Base-by-base conservation (phyloP, 2,113 vertebrate genomes). In the Gavia stellata region DNA sequence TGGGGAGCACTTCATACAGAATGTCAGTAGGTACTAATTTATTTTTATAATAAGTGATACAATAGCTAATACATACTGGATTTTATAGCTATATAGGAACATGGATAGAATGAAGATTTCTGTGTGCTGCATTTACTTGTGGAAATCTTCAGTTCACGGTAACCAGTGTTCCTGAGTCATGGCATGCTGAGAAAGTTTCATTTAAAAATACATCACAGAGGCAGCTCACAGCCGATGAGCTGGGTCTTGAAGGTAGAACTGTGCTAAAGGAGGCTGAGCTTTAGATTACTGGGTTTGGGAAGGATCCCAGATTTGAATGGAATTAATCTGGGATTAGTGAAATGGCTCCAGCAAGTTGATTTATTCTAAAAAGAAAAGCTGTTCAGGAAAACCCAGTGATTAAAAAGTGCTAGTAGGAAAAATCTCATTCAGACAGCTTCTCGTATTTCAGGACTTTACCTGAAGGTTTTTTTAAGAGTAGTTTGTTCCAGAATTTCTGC, bases 241-340 rank as follows among this genome's bases (percentile, higher is more conserved):
- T 87, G 86, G 36, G 34, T 87, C 73, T 66, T 33, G 44, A 79
- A 79, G 34, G 29, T 17, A 45, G 45, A 75, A 50, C 77, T 71
- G 36, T 70, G 31, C 42, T 73, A 72, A 62, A 80, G 45, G 40
- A 68, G 71, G 78, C 55, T 81, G 65, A 81, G 42, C 24, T 84
- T 86, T 56, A 90, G 92, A 96, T 94, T 93, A 86, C 86, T 91
- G 72, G 45, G 63, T 73, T 90, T 93, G 88, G 77, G 81, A 92
- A 92, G 83, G 36, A 73, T 83, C 66, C 53, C 83, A 94, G 78
- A 86, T 86, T 95, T 92, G 89, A 91, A 61, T 83, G 66, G 96
- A 92, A 94, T 96, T 97, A 96, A 97, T 94, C 93, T 94, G 86
- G 92, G 81, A 97, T 97, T 97, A 97, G 88, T 85, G 81, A 96